Conservation (phyloP, 2,888 invertebrate species). For the Busseola fusca region DNA sequence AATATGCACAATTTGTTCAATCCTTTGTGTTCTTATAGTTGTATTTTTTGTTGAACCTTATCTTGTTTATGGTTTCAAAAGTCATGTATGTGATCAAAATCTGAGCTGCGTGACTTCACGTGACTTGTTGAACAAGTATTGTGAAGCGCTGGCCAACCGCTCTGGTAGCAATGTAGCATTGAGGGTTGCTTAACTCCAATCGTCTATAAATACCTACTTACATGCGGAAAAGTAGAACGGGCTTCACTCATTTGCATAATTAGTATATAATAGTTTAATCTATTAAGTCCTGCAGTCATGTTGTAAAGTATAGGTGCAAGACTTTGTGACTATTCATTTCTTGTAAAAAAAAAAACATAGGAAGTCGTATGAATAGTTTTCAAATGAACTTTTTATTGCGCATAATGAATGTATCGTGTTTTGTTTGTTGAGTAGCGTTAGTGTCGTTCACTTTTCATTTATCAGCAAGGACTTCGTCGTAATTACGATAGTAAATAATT, state of each 20-base stretch:
- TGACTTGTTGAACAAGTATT: conserved; percentile 16
- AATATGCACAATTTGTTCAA: neutral
- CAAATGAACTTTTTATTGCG: conserved; percentile 44
- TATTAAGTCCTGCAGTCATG: conserved; percentile 5
- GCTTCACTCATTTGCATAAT: conserved; percentile 38
- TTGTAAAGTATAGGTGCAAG: conserved; percentile 20
- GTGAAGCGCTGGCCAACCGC: conserved; percentile 23
- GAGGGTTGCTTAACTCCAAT: conserved; percentile 42
- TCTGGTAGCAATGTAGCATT: conserved; percentile 19
- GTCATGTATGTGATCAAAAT: neutral
- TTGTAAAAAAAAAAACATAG: conserved; percentile 47
- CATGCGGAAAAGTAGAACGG: conserved; percentile 47
- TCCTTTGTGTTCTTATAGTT: neutral
- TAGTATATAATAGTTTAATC: conserved; percentile 21
- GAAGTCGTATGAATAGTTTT: conserved; percentile 34
- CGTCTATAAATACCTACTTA: conserved; percentile 29
- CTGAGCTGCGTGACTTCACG: neutral
- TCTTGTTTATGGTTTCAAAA: conserved; percentile 10
- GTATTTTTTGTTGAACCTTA: neutral
- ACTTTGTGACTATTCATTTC: conserved; percentile 3
- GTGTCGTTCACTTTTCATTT: conserved; percentile 11
- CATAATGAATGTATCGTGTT: conserved; percentile 11
- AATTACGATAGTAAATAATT: conserved; percentile 18
- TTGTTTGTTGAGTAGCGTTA: conserved; percentile 16
- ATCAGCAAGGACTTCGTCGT: conserved; percentile 17